A percentile compares a stretch with the other conserved stretches of the same genome.
Conservation (phyloP, 2,888 invertebrate species). For the Plagiodera versicolora region DNA sequence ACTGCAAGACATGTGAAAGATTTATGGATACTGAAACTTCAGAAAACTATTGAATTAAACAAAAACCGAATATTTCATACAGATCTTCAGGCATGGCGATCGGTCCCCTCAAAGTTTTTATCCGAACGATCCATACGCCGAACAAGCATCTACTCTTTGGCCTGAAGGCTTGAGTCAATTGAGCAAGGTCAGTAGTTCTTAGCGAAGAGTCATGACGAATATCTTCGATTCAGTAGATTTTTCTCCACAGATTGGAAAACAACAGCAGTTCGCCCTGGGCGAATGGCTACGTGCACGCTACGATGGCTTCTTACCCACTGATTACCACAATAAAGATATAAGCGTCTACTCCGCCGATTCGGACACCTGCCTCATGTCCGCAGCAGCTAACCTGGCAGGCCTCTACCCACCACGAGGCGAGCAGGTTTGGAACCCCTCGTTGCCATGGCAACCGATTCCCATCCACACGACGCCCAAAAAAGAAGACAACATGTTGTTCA, state of each 20-base stretch:
- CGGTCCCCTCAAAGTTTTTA: neutral
- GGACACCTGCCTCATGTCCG: constrained; percentile 86
- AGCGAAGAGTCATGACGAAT: too few species aligned
- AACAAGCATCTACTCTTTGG: neutral
- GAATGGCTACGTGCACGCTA: constrained; percentile 73
- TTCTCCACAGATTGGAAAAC: constrained; percentile 60
- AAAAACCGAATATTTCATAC: neutral
- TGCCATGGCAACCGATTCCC: constrained; percentile 75
- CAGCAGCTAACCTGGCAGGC: constrained; percentile 74
- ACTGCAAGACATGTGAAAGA: too few species aligned
- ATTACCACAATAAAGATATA: constrained; percentile 59
- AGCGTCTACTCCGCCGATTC: constrained; percentile 73
- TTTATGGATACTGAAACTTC: too few species aligned
- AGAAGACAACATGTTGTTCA: constrained; percentile 56
- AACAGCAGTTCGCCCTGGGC: constrained; percentile 72
- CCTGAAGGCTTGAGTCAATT: constrained; percentile 4
- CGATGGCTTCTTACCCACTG: constrained; percentile 57
- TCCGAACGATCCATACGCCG: neutral
- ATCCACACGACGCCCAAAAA: constrained; percentile 65
- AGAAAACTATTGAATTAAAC: too few species aligned
- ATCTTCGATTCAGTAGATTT: neutral
- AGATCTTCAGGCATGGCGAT: constrained; percentile 8
- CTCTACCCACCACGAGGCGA: constrained; percentile 64
- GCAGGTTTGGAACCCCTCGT: constrained; percentile 61
- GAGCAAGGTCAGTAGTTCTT: neutral